phyloP scores from a whole-genome alignment of 2,888 invertebrate species.

The Parnassius smintheus region DNA sequence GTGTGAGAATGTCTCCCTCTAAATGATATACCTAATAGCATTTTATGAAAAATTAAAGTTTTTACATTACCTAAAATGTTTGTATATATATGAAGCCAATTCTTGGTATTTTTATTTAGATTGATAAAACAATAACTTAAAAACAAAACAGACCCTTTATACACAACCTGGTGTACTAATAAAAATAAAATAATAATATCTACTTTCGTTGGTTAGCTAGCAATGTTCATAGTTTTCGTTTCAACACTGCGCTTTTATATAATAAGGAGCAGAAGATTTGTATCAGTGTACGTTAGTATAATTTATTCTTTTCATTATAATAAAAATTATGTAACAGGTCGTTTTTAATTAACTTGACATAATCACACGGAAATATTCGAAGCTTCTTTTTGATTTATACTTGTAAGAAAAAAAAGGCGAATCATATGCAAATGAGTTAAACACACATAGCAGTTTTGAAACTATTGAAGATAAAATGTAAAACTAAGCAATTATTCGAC shows the following conservation, averaged over 20 bases:
- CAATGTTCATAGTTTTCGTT: conserved; percentile 15
- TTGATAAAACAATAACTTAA: background rate
- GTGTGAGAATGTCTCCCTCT: too few relatives aligned
- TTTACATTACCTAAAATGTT: too few relatives aligned
- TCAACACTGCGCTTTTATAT: conserved; percentile 3
- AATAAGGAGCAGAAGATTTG: conserved; percentile 14
- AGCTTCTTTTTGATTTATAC: background rate
- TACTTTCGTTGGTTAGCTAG: background rate
- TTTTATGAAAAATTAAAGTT: too few relatives aligned
- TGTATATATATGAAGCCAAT: background rate
- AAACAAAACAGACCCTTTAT: too few relatives aligned
- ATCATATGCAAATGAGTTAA: too few relatives aligned
- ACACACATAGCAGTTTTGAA: too few relatives aligned
- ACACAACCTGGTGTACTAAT: background rate
- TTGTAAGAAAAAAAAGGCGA: background rate
- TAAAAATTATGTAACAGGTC: conserved; percentile 18
- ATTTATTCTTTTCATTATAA: conserved; percentile 19
- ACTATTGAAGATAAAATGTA: too few relatives aligned
- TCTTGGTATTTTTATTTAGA: background rate
- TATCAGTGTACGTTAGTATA: conserved; percentile 13
- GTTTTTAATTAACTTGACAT: conserved; percentile 11
- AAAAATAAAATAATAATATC: background rate
- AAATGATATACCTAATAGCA: too few relatives aligned
- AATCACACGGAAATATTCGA: conserved; percentile 5
- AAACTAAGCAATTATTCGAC: too few relatives aligned